These are phyloP conservation scores for Sphaerophoria taeniata DNA, from an alignment of 2,888 invertebrate genomes.

Conservation along the genomic window DNA sequence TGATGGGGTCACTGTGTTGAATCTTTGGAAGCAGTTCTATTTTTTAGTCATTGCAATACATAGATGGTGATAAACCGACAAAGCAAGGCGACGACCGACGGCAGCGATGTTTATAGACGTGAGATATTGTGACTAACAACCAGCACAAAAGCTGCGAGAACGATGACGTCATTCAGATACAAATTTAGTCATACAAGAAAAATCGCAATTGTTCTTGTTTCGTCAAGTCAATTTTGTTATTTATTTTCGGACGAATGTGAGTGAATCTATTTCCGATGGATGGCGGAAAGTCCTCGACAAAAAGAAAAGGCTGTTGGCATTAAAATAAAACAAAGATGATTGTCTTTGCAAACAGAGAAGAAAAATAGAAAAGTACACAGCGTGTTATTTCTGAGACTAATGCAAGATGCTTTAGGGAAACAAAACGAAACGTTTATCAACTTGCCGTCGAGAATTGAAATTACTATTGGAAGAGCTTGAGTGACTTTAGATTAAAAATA, in stretches of 20 bases:
- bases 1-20: too few species aligned
- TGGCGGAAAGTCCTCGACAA: constrained; percentile 58
- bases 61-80: neutral
- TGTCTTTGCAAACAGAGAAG: constrained; percentile 1
- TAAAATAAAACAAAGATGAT: constrained; percentile 46
- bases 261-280: constrained; percentile 45
- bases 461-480: too few species aligned
- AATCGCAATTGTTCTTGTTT: constrained; percentile 30
- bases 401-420: neutral
- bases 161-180: constrained; percentile 42
- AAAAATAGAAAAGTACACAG: neutral
- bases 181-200: constrained; percentile 4
- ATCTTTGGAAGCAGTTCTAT: too few species aligned
- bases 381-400: neutral
- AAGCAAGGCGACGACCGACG: neutral
- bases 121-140: constrained; percentile 1
- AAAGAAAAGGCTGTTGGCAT: constrained; percentile 4
- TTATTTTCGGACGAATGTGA: constrained; percentile 34
- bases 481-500: too few species aligned
- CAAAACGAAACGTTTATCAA: too few species aligned
- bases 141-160: constrained; percentile 18
- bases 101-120: constrained; percentile 1
- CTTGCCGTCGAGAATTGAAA: too few species aligned
- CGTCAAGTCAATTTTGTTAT: constrained; percentile 39
- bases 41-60: too few species aligned